phyloP scores from a whole-genome alignment of 2,797 vertebrate genomes.

The Poeciliopsis gracilis region DNA sequence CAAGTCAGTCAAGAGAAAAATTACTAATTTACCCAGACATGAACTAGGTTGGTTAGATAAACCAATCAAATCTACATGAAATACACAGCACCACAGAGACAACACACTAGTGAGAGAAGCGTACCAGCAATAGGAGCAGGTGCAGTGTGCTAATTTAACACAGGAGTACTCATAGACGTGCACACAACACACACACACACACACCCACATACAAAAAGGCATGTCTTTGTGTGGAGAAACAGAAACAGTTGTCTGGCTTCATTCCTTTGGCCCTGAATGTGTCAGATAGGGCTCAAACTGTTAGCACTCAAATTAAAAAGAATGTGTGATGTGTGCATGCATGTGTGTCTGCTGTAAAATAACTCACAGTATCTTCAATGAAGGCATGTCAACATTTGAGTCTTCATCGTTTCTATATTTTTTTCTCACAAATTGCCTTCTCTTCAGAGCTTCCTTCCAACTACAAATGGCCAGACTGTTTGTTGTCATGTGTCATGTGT shows the following conservation, averaged over 20 bases:
- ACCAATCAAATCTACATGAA: not conserved
- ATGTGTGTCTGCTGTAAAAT: not conserved
- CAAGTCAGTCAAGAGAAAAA: not conserved
- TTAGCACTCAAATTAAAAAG: constrained; percentile 38
- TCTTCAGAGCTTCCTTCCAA: constrained; percentile 5
- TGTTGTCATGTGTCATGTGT: constrained; percentile 9
- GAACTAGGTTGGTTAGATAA: not conserved
- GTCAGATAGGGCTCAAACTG: constrained; percentile 44
- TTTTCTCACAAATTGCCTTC: constrained; percentile 11
- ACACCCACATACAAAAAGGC: not conserved
- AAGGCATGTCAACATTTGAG: not conserved
- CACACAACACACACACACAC: not conserved
- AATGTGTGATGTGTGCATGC: not conserved
- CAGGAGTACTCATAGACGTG: not conserved
- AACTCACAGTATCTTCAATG: not conserved
- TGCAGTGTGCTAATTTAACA: not conserved
- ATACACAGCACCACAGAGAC: not conserved
- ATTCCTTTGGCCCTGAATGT: constrained; percentile 22
- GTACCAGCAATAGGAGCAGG: not conserved
- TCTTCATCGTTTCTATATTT: not conserved
- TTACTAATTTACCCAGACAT: not conserved
- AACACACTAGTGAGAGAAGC: not conserved
- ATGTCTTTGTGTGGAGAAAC: not conserved
- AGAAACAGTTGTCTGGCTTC: not conserved
- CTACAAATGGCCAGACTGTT: constrained; percentile 22